Percentiles rank a stretch among this genome's conserved stretches.
Conservation (phyloP, 2,113 vertebrate genomes). For the Urocynchramus pylzowi region DNA sequence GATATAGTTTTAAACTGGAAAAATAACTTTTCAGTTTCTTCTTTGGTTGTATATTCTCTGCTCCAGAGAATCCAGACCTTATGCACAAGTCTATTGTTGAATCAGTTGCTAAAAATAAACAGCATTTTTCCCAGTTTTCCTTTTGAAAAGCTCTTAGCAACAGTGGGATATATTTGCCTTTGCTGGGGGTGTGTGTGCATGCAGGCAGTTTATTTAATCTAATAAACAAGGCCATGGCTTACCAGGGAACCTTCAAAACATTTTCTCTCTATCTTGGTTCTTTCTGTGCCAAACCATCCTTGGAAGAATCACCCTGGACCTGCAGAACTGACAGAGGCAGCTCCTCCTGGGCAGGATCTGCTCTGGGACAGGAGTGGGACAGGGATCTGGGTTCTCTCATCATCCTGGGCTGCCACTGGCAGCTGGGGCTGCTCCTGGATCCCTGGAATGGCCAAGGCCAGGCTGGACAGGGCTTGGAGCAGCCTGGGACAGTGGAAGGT, state of each 20-base stretch:
- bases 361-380: neutral
- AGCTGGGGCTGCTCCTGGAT: neutral
- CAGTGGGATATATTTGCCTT: conserved; percentile 38
- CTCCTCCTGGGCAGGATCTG: neutral
- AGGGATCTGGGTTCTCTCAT: neutral
- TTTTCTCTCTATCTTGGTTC: neutral
- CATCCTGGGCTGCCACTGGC: neutral
- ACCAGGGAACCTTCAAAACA: neutral
- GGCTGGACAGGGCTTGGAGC: neutral
- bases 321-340: neutral
- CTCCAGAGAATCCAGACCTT: neutral
- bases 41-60: neutral
- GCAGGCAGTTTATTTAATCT: neutral
- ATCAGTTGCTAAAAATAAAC: conserved; percentile 70
- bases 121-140: conserved; percentile 1
- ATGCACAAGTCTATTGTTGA: conserved; percentile 27
- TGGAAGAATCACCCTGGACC: neutral
- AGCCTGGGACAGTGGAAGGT: rapidly evolving
- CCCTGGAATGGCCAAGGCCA: neutral
- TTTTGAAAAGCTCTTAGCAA: conserved; percentile 60
- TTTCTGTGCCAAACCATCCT: neutral
- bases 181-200: neutral
- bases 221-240: neutral
- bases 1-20: neutral
- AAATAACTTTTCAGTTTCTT: neutral